Percentiles rank a stretch among this genome's conserved stretches.
Evolutionary conservation across 2,797 vertebrate species (phyloP).

Genomic region (Coluber constrictor): DNA sequence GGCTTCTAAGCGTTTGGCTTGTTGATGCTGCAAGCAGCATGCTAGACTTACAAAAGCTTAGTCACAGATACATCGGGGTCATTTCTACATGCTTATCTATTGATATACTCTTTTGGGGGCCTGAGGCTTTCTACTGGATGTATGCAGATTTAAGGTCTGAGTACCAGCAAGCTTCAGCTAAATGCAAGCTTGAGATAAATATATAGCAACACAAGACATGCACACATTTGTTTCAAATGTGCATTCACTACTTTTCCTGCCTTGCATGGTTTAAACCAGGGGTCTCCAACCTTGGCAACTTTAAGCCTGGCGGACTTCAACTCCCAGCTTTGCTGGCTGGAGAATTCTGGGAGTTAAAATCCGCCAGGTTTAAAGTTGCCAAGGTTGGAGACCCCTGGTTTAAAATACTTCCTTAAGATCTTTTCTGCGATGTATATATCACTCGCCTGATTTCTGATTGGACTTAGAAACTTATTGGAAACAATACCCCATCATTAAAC

Average conservation of each 20-base stretch:
- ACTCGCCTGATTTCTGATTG: background rate
- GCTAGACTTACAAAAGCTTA: background rate
- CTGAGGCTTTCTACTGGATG: background rate
- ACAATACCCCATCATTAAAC: background rate
- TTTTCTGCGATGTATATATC: background rate
- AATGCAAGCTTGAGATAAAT: background rate
- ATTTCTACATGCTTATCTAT: background rate
- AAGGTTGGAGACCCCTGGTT: too few relatives aligned
- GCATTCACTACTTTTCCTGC: background rate
- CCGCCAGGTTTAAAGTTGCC: too few relatives aligned
- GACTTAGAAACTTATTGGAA: rapidly evolving
- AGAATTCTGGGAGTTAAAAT: too few relatives aligned
- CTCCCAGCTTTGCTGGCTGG: too few relatives aligned
- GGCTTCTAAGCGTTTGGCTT: background rate
- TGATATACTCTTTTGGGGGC: background rate
- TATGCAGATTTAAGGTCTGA: background rate
- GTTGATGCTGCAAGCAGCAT: background rate
- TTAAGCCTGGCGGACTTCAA: too few relatives aligned
- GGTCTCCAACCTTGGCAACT: too few relatives aligned
- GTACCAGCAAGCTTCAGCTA: background rate
- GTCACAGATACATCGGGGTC: background rate
- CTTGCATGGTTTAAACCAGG: background rate
- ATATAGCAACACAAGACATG: background rate
- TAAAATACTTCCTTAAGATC: background rate
- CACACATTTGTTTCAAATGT: background rate